These are phyloP conservation scores for Saccostrea glomerata DNA, from an alignment of 1,140 invertebrate genomes.

Conservation along the genomic window DNA sequence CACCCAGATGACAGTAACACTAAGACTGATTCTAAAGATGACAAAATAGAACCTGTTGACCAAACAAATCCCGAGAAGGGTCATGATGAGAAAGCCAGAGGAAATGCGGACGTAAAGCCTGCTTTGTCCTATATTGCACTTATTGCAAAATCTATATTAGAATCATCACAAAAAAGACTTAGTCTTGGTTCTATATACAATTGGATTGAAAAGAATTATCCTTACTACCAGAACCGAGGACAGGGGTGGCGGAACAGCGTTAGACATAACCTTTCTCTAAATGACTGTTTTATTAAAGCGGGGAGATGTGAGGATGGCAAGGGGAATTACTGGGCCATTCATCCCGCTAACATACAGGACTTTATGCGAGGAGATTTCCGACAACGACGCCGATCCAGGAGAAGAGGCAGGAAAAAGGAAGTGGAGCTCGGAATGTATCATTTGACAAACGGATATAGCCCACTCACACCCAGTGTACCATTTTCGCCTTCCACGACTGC, in stretches of 20 bases:
- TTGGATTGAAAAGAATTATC: conserved; percentile 76
- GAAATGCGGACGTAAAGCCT: conserved; percentile 70
- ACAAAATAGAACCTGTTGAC: conserved; percentile 46
- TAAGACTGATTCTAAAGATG: conserved; percentile 53
- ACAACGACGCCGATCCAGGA: conserved; percentile 70
- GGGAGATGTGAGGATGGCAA: conserved; percentile 77
- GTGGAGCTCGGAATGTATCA: conserved; percentile 73
- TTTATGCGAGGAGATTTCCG: conserved; percentile 96
- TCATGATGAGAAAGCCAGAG: conserved; percentile 60
- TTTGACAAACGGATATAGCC: conserved; percentile 70
- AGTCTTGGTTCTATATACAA: conserved; percentile 75
- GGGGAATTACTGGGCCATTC: conserved; percentile 94
- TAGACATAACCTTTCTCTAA: conserved; percentile 77
- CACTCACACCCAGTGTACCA: conserved; percentile 62
- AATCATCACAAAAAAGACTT: conserved; percentile 69
- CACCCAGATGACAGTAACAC: conserved; percentile 43
- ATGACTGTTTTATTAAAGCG: conserved; percentile 78
- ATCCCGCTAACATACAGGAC: conserved; percentile 97
- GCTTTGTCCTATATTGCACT: conserved; percentile 75
- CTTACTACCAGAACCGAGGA: conserved; percentile 73
- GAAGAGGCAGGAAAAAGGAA: conserved; percentile 74
- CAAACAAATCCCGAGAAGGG: conserved; percentile 54
- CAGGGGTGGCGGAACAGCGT: conserved; percentile 78
- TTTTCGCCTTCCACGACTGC: conserved; percentile 64
- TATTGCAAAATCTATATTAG: conserved; percentile 74